Base-by-base conservation (phyloP, 1,140 invertebrate species). In the Wiebesia pumilae region DNA sequence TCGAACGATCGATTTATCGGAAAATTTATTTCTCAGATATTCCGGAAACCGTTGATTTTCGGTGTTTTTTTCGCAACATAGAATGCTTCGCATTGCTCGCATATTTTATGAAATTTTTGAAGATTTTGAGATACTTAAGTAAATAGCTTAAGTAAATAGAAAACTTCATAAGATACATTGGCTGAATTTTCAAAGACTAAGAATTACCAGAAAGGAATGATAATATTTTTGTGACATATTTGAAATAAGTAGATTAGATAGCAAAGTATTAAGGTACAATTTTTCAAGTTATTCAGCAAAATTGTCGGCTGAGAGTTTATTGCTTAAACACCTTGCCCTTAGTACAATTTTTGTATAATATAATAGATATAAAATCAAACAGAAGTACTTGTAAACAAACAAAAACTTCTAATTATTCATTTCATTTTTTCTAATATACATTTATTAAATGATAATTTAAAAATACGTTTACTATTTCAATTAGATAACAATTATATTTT, bases 1-100 rank as follows among this genome's bases (percentile, higher is more conserved):
- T 79, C 47, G n/a, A 16, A 1, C n/a, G n/a, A 79, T 79, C 58
- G 77, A 79, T 79, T 79, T 54, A 33, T 77, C 33, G 3, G 10
- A n/a, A 24, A 16, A 38, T 75, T 75, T 38, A 75, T 75, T 1
- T 0, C 3, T 24, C 27, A 7, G 10, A 47, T 19, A 27, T 43
- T 6, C 27, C 58, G 14, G 58, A 4, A 62, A 24, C 3, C 24
- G 21, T 7, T 10, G 58, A 62, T 24, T 21, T 62, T 62, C 21
- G 0, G 3, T 62, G 14, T 62, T 62, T 62, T 10, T 62, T 62
- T 10, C 14, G 2, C 58, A 10, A 62, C 10, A n/a, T n/a, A n/a
- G n/a, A n/a, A n/a, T n/a, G n/a, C n/a, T n/a, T n/a, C n/a, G n/a
- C n/a, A n/a, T n/a, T n/a, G n/a, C n/a, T n/a, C n/a, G n/a, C n/a